Evolutionary conservation across 1,140 invertebrate genomes (phyloP), one percentile per base, ranked within the genome.

Genomic region (Leptinotarsa defecta): DNA sequence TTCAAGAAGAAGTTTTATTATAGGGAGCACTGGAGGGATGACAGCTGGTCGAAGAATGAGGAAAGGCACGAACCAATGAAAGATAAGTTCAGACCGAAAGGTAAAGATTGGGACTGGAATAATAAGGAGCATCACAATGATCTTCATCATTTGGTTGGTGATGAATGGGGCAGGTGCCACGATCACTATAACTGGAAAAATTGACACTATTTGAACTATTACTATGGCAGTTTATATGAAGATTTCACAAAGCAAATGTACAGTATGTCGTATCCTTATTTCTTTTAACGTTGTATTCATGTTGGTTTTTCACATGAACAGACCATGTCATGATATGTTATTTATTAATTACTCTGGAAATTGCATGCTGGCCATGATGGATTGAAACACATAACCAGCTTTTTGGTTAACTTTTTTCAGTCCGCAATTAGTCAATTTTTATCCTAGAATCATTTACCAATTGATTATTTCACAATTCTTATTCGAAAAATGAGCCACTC

Each of bases 1-100:
- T 94, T 93, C 84, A 94, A 94, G 83, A 94, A 94, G 86, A 93
- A 93, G 78, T 94, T 93, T 85, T 93, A 92, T 86, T 91, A 92
- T 79, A 88, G 91, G 84, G 87, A 90, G 85, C 87, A 90, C 81
- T 88, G 88, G 88, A 84, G 88, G 82, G 84, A 86, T 86, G 86
- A 88, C 78, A 78, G 83, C 71, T 86, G 85, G 80, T 81, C 81
- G 63, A 82, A 82, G 71, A 76, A 78, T 49, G 78, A 76, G 17
- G 77, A 81, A 64, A 76, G 74, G 57, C 68, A 74, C 43, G 67
- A 79, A 68, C n/a, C 83, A 75, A 49, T 82, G 78, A 68, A 82
- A n/a, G 80, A 83, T 2, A 86, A 86, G 69, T 86, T 93, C 85
- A 86, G 91, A 79, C 91, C 92, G 3, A 93, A 93, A 82, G 92